Percentiles rank a stretch among this genome's conserved stretches.
Conservation (phyloP, 2,888 invertebrate species). For the Agrilus biguttatus region DNA sequence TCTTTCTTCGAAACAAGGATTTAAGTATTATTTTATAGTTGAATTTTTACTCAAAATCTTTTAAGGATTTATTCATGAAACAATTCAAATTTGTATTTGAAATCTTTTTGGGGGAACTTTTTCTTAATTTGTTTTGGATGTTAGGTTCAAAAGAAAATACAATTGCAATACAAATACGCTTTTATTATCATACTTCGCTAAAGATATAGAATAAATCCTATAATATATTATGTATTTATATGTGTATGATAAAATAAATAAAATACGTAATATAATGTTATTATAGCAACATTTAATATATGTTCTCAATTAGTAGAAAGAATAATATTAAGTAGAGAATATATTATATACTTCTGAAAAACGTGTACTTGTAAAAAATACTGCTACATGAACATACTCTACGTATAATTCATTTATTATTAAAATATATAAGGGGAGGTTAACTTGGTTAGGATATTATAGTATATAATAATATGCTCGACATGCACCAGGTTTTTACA, state of each 20-base stretch:
- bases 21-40: too few relatives aligned
- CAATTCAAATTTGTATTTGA: too few relatives aligned
- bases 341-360: constrained; percentile 28
- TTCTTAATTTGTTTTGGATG: too few relatives aligned
- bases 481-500: constrained; percentile 24
- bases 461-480: constrained; percentile 12
- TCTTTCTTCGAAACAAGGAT: too few relatives aligned
- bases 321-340: constrained; percentile 31
- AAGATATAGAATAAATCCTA: constrained; percentile 31
- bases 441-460: constrained; percentile 20
- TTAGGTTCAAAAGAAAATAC: constrained; percentile 10
- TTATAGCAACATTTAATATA: constrained; percentile 33
- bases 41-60: too few relatives aligned
- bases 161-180: constrained; percentile 33
- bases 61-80: too few relatives aligned
- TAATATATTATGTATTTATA: constrained; percentile 29
- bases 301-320: constrained; percentile 32
- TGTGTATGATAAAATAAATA: constrained; percentile 34
- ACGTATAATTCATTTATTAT: constrained; percentile 26
- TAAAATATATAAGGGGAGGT: constrained; percentile 30
- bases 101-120: too few relatives aligned
- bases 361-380: constrained; percentile 36
- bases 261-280: constrained; percentile 28
- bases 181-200: constrained; percentile 35
- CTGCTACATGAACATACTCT: constrained; percentile 28